Evolutionary conservation across 2,888 invertebrate species (phyloP), one percentile per base, ranked within the genome.

Genomic region (Plagodis pulveraria): DNA sequence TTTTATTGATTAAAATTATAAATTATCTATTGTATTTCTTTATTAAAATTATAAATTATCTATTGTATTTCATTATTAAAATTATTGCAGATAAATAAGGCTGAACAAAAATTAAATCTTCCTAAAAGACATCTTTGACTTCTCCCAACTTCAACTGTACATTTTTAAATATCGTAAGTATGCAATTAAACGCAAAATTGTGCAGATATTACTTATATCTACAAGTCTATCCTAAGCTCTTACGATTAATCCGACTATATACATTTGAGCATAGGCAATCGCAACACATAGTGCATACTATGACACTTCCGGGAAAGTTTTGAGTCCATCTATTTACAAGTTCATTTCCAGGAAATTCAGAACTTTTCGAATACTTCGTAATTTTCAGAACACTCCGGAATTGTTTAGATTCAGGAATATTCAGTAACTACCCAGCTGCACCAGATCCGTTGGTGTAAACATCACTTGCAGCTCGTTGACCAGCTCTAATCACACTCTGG

Each of bases 401-500:
- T 7, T 36, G 9, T 22, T 22, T 2, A 22, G 22, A 22, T 22
- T 22, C 41, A 7, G 45, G 8, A 35, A 22, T 41, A 44, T 43
- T 40, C 12, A 46, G 54, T 61, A 45, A 45, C 47, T 82, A 87
- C 6, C 89, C 87, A 6, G 88, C 86, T 6, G 86, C 88, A 6
- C 88, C 91, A 0, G 93, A 92, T 2, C 93, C 93, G 62, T 83
- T 87, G 33, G 83, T 76, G 77, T 93, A 92, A 55, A 84, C 92
- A 63, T 93, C 93, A 0, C 92, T 86, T 6, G 93, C 92, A 2
- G 86, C 90, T 60, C 91, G 81, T 66, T 94, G 93, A 41, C 94
- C 94, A 5, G 94, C 93, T 61, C 93, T 89, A 62, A 95, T 93
- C 66, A 96, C 94, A 59, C 92, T 94, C 82, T 96, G 96, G 68